Evolutionary conservation across 2,113 vertebrate genomes (phyloP), one percentile per base, ranked within the genome.

Genomic region (Lampris megalopsis): DNA sequence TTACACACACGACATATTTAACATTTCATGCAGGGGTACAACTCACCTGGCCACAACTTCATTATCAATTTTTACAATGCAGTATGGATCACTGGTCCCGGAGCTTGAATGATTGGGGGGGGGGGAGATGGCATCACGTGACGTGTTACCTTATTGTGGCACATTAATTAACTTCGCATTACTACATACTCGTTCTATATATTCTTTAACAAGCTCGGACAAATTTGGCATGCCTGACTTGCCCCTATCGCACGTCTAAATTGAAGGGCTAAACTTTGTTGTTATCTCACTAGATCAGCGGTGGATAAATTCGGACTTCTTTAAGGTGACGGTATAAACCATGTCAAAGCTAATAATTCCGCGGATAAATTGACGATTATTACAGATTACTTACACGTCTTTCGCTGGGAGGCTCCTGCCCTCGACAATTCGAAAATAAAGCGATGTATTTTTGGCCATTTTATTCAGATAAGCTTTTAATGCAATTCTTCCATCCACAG

Each of bases 31-130:
- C 9, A 61, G 35, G 48, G 9, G 10, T 9, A 24, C n/a, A 52
- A 81, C 95, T 94, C 81, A 97, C 96, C 96, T 96, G 91, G 96
- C 97, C 81, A 98, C 95, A 82, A 97, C 94, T 90, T 99, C 95
- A 24, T 96, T 95, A 71, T 98, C 96, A 88, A 97, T 95, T 86
- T 97, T 98, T 73, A 99, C 92, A 43, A 95, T 84, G 90, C 96
- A 99, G 91, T 96, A 97, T 52, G 97, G 96, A 86, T 99, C 95
- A 5, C 97, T 98, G 85, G 95, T 96, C 43, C 97, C 96, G 0
- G 96, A 96, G 75, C 96, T 98, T 74, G 8, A 79, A 9, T 69
- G 9, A 53, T 61, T n/a, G 73, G 56, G 1, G 52, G 45, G 56
- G 1, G 52, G 45, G 62, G 76, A 65, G 0, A 54, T 5, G n/a